A percentile compares a stretch with the other conserved stretches of the same genome.
Conservation (phyloP, 2,113 vertebrate genomes). For the Phaethon lepturus region DNA sequence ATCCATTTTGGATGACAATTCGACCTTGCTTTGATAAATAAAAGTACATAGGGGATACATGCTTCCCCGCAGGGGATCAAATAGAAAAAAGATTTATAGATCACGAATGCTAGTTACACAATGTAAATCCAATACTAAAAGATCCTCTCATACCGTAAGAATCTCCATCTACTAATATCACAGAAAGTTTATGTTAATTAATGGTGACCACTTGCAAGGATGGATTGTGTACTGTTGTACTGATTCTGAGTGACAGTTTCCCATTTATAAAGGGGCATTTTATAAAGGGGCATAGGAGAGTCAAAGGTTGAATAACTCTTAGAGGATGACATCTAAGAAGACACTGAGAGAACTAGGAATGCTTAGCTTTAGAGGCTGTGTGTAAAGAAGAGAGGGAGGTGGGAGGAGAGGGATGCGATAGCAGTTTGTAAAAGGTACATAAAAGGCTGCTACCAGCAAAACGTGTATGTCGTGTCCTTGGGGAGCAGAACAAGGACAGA, state of each 20-base stretch:
- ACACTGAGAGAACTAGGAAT: neutral
- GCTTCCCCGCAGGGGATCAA: accelerated
- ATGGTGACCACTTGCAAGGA: neutral
- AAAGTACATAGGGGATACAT: neutral
- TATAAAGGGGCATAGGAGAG: neutral
- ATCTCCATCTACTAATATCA: neutral
- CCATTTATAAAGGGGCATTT: neutral
- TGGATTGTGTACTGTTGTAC: neutral
- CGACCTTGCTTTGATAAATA: neutral
- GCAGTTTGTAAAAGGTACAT: neutral
- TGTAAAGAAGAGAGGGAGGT: neutral
- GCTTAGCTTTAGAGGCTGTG: neutral
- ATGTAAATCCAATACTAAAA: neutral
- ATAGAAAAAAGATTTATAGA: neutral
- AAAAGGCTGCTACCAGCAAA: neutral
- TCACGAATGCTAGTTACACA: neutral
- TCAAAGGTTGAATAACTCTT: neutral
- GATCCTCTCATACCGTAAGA: neutral
- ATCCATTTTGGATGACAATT: neutral
- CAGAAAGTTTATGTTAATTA: neutral
- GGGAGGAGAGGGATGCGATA: neutral
- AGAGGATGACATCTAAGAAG: neutral
- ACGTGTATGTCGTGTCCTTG: too few relatives aligned
- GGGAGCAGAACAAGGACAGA: neutral
- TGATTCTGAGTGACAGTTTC: neutral